Evolutionary conservation across 2,113 vertebrate genomes (phyloP).

Genomic region (Periophthalmus modestus): DNA sequence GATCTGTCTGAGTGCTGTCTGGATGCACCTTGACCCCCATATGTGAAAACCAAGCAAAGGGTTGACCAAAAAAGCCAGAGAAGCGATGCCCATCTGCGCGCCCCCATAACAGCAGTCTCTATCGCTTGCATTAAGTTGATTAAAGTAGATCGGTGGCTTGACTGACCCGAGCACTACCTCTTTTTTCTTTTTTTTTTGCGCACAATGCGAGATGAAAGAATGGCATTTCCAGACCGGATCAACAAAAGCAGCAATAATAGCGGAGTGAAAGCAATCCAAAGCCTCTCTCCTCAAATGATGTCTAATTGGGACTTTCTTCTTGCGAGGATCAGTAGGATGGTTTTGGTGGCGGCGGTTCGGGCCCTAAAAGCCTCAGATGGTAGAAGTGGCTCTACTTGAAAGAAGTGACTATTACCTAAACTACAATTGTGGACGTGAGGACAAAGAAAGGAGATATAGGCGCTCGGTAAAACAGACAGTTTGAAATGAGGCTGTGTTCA

Average conservation of each 20-base stretch:
- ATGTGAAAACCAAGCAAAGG: slow-evolving; percentile 64
- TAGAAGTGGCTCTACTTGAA: slow-evolving; percentile 66
- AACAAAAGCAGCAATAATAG: slow-evolving; percentile 88
- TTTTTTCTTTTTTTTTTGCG: slow-evolving; percentile 86
- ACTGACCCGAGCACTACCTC: slow-evolving; percentile 80
- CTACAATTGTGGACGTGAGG: slow-evolving; percentile 59
- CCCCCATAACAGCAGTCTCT: slow-evolving; percentile 76
- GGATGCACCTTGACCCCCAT: slow-evolving; percentile 74
- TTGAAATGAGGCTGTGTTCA: slow-evolving; percentile 61
- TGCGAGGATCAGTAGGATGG: slow-evolving; percentile 76
- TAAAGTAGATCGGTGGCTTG: slow-evolving; percentile 84
- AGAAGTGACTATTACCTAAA: slow-evolving; percentile 81
- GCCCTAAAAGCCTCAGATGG: slow-evolving; percentile 81
- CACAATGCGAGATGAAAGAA: slow-evolving; percentile 94
- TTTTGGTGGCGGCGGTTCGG: slow-evolving; percentile 77
- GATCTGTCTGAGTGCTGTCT: slow-evolving; percentile 79
- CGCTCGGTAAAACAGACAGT: slow-evolving; percentile 52
- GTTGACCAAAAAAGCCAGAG: slow-evolving; percentile 78
- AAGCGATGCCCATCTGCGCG: slow-evolving; percentile 82
- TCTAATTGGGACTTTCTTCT: slow-evolving; percentile 98
- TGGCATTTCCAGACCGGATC: slow-evolving; percentile 85
- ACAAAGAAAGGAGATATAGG: slow-evolving; percentile 44
- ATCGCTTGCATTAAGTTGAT: slow-evolving; percentile 96
- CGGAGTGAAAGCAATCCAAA: slow-evolving; percentile 85
- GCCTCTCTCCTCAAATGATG: slow-evolving; percentile 94